phyloP scores from a whole-genome alignment of 2,113 vertebrate species.

The Pterocles burchelli region DNA sequence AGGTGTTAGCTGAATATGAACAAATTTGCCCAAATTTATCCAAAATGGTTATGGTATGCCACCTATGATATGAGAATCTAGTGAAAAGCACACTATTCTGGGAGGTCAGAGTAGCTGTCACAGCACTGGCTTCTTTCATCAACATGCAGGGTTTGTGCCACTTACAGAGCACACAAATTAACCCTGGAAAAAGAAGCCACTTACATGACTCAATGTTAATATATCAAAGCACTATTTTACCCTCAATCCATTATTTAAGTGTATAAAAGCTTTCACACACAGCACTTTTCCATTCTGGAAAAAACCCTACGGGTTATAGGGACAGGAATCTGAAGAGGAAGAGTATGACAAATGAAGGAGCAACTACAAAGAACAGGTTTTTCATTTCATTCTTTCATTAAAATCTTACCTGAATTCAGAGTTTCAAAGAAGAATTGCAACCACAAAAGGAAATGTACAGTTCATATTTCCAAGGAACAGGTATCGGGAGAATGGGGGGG shows the following conservation, averaged over 20 bases:
- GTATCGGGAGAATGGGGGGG: neutral
- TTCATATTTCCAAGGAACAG: neutral
- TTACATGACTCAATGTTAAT: neutral
- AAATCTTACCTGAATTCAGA: neutral
- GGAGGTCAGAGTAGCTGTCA: neutral
- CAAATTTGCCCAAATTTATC: neutral
- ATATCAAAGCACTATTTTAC: neutral
- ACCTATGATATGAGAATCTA: neutral
- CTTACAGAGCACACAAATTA: neutral
- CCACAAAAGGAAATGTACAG: neutral
- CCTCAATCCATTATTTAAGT: neutral
- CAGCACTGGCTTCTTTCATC: neutral
- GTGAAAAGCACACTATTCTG: neutral
- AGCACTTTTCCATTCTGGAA: neutral
- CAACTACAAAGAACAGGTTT: neutral
- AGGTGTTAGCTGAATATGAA: neutral
- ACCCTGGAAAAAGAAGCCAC: neutral
- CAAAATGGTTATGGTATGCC: neutral
- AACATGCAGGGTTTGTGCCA: neutral
- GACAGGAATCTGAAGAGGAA: neutral
- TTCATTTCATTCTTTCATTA: neutral
- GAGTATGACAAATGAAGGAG: neutral
- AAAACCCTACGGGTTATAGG: fast-evolving
- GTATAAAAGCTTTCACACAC: neutral
- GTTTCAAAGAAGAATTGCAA: neutral